These are phyloP conservation scores for Coracias cyanogaster DNA, from an alignment of 2,797 vertebrate genomes.

Conservation along the genomic window DNA sequence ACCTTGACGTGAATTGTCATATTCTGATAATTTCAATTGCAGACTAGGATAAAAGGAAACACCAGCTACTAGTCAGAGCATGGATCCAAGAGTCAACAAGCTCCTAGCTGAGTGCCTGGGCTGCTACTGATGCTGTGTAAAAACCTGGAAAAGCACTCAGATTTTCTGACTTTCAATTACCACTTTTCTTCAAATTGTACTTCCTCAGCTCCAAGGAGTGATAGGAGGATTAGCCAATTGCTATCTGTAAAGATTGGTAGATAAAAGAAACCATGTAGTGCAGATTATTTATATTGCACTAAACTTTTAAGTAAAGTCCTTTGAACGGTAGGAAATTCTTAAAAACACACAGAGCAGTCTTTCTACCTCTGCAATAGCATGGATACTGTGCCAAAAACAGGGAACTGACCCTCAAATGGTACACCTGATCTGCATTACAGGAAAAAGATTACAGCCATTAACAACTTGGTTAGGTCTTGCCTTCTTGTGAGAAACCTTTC, in stretches of 20 bases:
- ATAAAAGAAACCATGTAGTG: neutral
- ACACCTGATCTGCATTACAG: neutral
- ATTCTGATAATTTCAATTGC: neutral
- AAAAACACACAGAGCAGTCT: neutral
- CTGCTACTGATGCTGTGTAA: neutral
- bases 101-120: neutral
- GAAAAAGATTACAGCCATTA: neutral
- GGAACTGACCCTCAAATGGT: neutral
- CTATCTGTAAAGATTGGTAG: neutral
- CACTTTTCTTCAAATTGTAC: neutral
- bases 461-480: neutral
- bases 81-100: neutral
- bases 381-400: fast-evolving
- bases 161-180: neutral
- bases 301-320: neutral
- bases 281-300: neutral
- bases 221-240: neutral
- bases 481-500: neutral
- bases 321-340: neutral
- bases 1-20: neutral
- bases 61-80: neutral
- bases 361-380: neutral
- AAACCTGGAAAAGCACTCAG: neutral
- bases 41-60: neutral
- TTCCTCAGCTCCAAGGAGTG: neutral